These are phyloP conservation scores for Argyrosomus regius DNA, from an alignment of 2,797 vertebrate species.

Conservation along the genomic window DNA sequence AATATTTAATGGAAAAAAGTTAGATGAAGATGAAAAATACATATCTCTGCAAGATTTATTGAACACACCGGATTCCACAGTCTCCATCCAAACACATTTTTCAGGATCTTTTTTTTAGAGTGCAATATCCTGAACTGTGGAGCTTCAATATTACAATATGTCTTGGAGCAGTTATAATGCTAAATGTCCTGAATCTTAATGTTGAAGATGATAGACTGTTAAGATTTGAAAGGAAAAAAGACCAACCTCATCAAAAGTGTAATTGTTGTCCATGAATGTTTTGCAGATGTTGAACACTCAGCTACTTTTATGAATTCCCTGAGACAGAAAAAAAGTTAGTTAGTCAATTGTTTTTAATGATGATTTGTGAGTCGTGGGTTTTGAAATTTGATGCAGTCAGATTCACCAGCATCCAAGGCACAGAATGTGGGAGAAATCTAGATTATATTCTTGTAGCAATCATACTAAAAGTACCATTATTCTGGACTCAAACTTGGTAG, in stretches of 20 bases:
- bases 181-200: background rate
- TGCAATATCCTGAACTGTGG: no score
- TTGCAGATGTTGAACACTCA: constrained; percentile 55
- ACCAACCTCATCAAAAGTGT: constrained; percentile 79
- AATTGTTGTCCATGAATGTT: constrained; percentile 78
- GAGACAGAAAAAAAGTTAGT: constrained; percentile 24
- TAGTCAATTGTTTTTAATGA: background rate
- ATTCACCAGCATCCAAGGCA: background rate
- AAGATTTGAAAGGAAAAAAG: background rate
- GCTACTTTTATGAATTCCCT: constrained; percentile 73
- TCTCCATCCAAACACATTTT: background rate
- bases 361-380: background rate
- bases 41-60: background rate
- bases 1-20: constrained; percentile 11
- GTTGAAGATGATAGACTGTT: background rate
- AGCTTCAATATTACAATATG: background rate
- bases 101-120: background rate
- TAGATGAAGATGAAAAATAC: background rate
- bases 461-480: background rate
- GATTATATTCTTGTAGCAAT: background rate
- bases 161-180: background rate
- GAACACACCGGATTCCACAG: background rate
- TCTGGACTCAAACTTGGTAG: background rate
- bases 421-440: background rate
- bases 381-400: constrained; percentile 11